Percentiles rank a stretch among this genome's conserved stretches.
phyloP scores from a whole-genome alignment of 1,140 invertebrate species.

The Macrotrachela quadricornifera region DNA sequence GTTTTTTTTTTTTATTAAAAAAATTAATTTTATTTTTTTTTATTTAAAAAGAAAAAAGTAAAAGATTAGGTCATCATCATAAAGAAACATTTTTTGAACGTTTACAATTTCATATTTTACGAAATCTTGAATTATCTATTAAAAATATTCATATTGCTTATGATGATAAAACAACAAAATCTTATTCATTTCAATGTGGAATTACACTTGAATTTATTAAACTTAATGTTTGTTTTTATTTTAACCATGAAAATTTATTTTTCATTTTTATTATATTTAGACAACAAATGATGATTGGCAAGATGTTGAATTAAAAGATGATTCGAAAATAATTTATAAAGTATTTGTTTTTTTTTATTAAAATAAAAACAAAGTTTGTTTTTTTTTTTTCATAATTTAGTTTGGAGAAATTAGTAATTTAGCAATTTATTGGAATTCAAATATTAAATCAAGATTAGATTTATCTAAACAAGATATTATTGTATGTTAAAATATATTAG shows the following conservation, averaged over 20 bases:
- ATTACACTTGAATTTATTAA: slow-evolving; percentile 41
- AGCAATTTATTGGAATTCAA: slow-evolving; percentile 5
- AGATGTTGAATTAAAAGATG: slow-evolving; percentile 50
- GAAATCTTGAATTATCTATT: slow-evolving; percentile 85
- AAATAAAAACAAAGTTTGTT: no score
- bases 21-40: no score
- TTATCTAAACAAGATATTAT: no score
- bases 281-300: slow-evolving; percentile 65
- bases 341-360: no score
- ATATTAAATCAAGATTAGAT: neutral
- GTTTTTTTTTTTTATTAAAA: no score
- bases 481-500: no score
- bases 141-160: slow-evolving; percentile 80
- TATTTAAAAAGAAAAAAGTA: no score
- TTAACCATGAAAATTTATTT: no score
- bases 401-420: slow-evolving; percentile 24
- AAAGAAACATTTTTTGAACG: slow-evolving; percentile 86
- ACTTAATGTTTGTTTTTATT: neutral
- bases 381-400: no score
- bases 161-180: slow-evolving; percentile 60
- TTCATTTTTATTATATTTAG: slow-evolving; percentile 20
- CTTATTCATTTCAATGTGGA: slow-evolving; percentile 62
- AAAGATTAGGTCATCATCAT: slow-evolving; percentile 15
- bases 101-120: slow-evolving; percentile 74
- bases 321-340: slow-evolving; percentile 62